Evolutionary conservation across 1,140 invertebrate species (phyloP), one percentile per base, ranked within the genome.

Genomic region (Leptopilina boulardi): DNA sequence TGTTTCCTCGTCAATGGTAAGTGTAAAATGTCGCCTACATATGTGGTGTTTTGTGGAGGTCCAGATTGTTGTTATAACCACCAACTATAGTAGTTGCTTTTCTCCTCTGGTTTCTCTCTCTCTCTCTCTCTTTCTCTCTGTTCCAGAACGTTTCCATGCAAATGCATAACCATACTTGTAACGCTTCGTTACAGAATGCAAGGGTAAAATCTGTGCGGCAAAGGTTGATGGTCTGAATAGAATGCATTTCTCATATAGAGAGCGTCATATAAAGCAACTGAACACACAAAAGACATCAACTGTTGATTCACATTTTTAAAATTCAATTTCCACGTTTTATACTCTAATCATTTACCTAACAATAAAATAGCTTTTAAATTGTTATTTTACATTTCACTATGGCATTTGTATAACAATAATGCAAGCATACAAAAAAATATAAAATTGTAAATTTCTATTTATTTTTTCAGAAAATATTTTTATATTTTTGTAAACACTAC

Each of bases 1-100:
- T 38, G 9, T 38, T 59, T 59, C 76, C 38, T 77, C 76, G 70
- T 77, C 44, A 75, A 76, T 70, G 76, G 77, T 81, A 85, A 86
- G 83, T 81, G 84, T 86, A 84, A 85, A 86, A 82, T 75, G 83
- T 84, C 82, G 84, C 76, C 79, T 85, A 81, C 83, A 83, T n/a
- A n/a, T 82, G 74, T 74, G 81, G 75, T 84, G 82, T 85, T 85
- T 84, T 85, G 80, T 79, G 76, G 76, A 44, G 77, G 74, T 79
- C 51, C 78, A 81, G 80, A 84, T 83, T 80, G 76, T 80, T 76
- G 72, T 77, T 82, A 80, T 56, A 34, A 77, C 80, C 76, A 34
- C n/a, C 83, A 82, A 76, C 70, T 74, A n/a, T n/a, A 38, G 66
- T 79, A 80, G 34, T 70, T 70, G 70, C 70, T 66, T 70, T 70